Percentiles rank a stretch among this genome's conserved stretches.
phyloP scores from a whole-genome alignment of 2,888 invertebrate species.

The Andricus quercusramuli region DNA sequence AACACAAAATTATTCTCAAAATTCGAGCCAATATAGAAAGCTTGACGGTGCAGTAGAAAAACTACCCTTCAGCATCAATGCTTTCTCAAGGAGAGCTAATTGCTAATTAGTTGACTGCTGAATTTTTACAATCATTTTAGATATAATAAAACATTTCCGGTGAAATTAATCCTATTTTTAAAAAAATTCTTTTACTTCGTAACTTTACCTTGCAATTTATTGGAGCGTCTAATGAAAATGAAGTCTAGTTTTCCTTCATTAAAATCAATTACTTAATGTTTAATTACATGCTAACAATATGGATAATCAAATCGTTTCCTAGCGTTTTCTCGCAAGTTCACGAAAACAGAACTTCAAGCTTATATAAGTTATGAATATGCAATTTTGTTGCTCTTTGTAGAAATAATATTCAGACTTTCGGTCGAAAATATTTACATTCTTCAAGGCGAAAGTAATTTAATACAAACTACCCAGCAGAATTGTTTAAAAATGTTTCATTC shows the following conservation, averaged over 20 bases:
- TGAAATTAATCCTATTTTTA: not conserved
- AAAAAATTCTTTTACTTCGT: not conserved
- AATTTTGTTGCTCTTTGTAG: not conserved
- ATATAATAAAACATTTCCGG: not conserved
- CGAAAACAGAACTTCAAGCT: not conserved
- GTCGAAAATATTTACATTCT: too few relatives aligned
- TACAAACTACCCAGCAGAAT: too few relatives aligned
- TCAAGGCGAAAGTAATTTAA: too few relatives aligned
- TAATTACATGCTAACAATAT: slow-evolving; percentile 6
- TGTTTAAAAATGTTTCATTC: too few relatives aligned
- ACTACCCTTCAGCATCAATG: not conserved
- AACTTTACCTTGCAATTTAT: slow-evolving; percentile 24
- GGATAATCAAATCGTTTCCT: not conserved
- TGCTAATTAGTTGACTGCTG: not conserved
- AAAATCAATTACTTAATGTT: not conserved
- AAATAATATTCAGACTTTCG: too few relatives aligned
- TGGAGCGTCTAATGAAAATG: slow-evolving; percentile 17
- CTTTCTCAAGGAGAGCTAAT: not conserved
- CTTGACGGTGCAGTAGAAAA: not conserved
- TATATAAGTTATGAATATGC: too few relatives aligned
- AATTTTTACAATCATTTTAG: not conserved
- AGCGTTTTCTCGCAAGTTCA: not conserved
- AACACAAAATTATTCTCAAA: not conserved
- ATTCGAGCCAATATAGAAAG: not conserved
- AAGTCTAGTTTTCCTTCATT: slow-evolving; percentile 13